Evolutionary conservation across 1,140 invertebrate species (phyloP), one percentile per base, ranked within the genome.

Genomic region (Hypsibius dujardini): DNA sequence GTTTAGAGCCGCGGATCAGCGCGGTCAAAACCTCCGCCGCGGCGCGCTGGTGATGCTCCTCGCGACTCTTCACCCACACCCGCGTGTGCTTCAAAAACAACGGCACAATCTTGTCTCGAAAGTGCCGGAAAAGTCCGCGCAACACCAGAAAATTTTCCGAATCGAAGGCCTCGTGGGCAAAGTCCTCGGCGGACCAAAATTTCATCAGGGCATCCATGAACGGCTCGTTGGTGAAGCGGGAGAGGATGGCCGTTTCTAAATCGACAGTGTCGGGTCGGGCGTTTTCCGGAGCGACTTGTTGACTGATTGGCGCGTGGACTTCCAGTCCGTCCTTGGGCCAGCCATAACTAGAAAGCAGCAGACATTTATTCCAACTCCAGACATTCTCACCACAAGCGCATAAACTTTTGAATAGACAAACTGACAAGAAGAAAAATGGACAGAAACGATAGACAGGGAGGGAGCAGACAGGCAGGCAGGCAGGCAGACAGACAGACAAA

Each of bases 121-220:
- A 88, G 74, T 90, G 89, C 1, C 87, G 80, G 79, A 93, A 92
- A 2, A 93, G 74, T 72, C 85, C 82, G 86, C 88, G 78, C 70
- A 89, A 90, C 40, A 92, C 75, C 1, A 83, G 78, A 77, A 86
- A 87, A 50, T 85, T 80, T 50, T 82, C 82, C 1, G 78, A 80
- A 75, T 84, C 86, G 75, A 92, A 92, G 76, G 87, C 87, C 74
- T 92, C 89, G 67, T 85, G 85, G 45, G 87, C 88, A 77, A 92
- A 92, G 74, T 93, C 90, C 76, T 95, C 92, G 1, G 93, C 80
- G 1, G 88, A 87, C 46, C 88, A 82, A 77, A 86, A 90, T 1
- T 82, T 80, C 1, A 93, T 82, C 1, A 94, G 80, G 74, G 85
- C 85, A 2, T 86, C 82, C 1, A 95, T 79, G 79, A 87, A 90